Conservation (phyloP, 2,113 vertebrate species). For the Noctilio leporinus region DNA sequence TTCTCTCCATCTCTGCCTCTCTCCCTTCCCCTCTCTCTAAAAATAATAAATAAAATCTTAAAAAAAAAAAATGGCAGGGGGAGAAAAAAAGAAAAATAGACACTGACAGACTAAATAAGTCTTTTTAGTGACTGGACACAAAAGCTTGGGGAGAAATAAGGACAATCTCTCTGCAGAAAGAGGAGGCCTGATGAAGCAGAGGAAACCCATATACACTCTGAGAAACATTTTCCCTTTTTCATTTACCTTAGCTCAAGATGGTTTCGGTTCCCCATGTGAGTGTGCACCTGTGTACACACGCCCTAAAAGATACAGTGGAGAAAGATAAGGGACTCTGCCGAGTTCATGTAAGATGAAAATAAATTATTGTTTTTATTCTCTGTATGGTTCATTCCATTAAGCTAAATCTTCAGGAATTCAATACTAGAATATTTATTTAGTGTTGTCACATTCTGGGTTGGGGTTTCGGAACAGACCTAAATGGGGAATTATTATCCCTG, state of each 20-base stretch:
- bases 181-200: background rate
- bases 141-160: background rate
- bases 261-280: background rate
- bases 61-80: too few relatives aligned
- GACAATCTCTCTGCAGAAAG: background rate
- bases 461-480: background rate
- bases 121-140: background rate
- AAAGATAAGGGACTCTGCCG: background rate
- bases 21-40: too few relatives aligned
- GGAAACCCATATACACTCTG: background rate
- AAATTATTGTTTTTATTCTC: background rate
- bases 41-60: too few relatives aligned
- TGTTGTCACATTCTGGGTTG: background rate
- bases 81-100: background rate
- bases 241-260: background rate
- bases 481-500: background rate
- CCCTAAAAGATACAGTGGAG: background rate
- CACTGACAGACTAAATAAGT: background rate
- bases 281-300: background rate
- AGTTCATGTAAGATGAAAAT: background rate
- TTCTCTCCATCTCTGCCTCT: too few relatives aligned
- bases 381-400: background rate
- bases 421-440: background rate
- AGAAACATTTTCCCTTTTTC: background rate
- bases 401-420: background rate